These are phyloP conservation scores for silkworm (Bombyx mori) DNA, from an alignment of 1,140 invertebrate species.

Conservation along the genomic window DNA sequence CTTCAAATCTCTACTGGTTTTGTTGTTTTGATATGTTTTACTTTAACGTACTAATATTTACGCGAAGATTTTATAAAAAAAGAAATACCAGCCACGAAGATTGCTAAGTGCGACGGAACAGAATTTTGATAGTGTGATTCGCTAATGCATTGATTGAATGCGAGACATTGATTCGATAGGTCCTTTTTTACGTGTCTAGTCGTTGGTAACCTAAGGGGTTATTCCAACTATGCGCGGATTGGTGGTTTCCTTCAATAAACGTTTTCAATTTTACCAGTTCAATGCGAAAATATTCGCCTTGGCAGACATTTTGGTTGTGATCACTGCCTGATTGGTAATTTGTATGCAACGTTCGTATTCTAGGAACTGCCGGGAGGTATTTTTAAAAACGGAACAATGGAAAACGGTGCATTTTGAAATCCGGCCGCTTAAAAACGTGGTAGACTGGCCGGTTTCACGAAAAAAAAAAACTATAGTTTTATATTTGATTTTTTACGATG, in stretches of 20 bases:
- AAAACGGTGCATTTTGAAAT: slow-evolving; percentile 1
- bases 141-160: slow-evolving; percentile 6
- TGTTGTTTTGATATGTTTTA: slow-evolving; percentile 1
- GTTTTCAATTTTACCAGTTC: slow-evolving; percentile 22
- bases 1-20: slow-evolving; percentile 11
- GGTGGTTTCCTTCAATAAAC: slow-evolving; percentile 19
- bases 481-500: too few relatives aligned
- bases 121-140: slow-evolving; percentile 8
- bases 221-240: too few relatives aligned
- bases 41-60: too few relatives aligned
- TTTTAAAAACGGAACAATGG: slow-evolving; percentile 6
- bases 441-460: too few relatives aligned
- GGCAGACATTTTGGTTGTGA: slow-evolving; percentile 24
- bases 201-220: too few relatives aligned
- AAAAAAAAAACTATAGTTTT: too few relatives aligned
- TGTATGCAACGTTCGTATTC: slow-evolving; percentile 9
- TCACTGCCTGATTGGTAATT: slow-evolving; percentile 16
- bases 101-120: too few relatives aligned
- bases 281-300: slow-evolving; percentile 12
- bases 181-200: too few relatives aligned
- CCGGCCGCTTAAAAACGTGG: neutral
- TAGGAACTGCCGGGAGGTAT: slow-evolving; percentile 3
- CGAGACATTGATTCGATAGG: slow-evolving; percentile 22
- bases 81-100: too few relatives aligned
- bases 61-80: too few relatives aligned